These are phyloP conservation scores for Potorous gilbertii DNA, from an alignment of 2,797 vertebrate genomes.

Conservation along the genomic window DNA sequence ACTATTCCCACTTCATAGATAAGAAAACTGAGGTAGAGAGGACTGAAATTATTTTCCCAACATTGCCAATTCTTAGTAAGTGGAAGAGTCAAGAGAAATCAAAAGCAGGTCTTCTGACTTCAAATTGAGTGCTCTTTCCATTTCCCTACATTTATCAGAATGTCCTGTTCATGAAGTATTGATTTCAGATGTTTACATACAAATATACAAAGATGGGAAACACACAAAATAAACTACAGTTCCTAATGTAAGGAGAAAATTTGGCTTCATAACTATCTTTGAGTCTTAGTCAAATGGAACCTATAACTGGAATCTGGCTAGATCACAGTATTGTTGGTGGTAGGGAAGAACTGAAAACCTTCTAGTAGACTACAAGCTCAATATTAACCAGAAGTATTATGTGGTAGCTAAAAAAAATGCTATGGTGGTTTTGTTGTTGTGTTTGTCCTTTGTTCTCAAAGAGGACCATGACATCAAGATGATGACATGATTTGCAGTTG, in stretches of 20 bases:
- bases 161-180: not conserved
- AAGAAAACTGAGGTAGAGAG: not conserved
- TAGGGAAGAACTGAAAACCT: not conserved
- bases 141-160: not conserved
- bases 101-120: not conserved
- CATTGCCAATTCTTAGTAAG: not conserved
- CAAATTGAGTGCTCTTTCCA: not conserved
- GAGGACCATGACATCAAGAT: too few species aligned
- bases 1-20: not conserved
- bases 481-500: too few species aligned
- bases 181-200: not conserved
- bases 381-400: not conserved
- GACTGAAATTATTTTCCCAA: not conserved
- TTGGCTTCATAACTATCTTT: not conserved
- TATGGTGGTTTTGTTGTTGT: not conserved
- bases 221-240: not conserved
- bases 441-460: too few species aligned
- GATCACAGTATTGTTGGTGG: not conserved
- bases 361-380: not conserved
- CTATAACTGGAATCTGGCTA: not conserved
- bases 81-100: not conserved
- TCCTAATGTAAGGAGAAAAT: not conserved
- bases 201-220: not conserved
- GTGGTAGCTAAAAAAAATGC: not conserved
- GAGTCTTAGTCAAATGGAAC: not conserved